Conservation (phyloP, 1,140 invertebrate genomes). For the Drosophila dunni region DNA sequence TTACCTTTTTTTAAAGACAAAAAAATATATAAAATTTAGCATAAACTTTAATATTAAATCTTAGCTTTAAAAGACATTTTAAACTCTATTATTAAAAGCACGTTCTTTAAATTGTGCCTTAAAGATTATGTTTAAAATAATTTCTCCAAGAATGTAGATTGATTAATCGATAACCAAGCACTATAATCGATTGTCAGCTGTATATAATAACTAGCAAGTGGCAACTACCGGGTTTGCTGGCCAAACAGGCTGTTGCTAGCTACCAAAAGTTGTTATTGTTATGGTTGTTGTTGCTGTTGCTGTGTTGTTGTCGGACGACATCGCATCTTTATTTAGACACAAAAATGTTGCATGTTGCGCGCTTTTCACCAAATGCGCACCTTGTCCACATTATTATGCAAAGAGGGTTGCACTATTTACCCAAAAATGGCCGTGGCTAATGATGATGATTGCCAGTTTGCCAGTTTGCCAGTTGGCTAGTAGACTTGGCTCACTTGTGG, state of each 20-base stretch:
- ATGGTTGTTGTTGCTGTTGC: slow-evolving; percentile 36
- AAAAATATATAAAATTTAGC: too few relatives aligned
- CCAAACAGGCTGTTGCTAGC: slow-evolving; percentile 35
- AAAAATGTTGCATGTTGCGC: slow-evolving; percentile 82
- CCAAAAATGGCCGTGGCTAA: slow-evolving; percentile 81
- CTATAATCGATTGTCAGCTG: slow-evolving; percentile 10
- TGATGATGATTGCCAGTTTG: slow-evolving; percentile 75
- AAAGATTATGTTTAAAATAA: neutral
- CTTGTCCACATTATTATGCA: slow-evolving; percentile 81
- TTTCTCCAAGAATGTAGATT: neutral
- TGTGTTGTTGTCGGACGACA: slow-evolving; percentile 60
- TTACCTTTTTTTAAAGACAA: too few relatives aligned
- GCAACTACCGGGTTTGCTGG: slow-evolving; percentile 66
- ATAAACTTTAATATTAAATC: too few relatives aligned
- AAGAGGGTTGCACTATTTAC: slow-evolving; percentile 83
- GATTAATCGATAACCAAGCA: neutral
- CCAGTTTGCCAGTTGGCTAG: neutral
- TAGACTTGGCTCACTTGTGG: neutral
- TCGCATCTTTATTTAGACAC: slow-evolving; percentile 81
- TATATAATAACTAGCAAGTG: slow-evolving; percentile 1
- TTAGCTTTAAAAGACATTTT: too few relatives aligned
- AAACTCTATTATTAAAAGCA: too few relatives aligned
- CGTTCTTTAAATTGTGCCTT: neutral
- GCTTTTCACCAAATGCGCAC: slow-evolving; percentile 80
- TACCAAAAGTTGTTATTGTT: slow-evolving; percentile 54